These are phyloP conservation scores for Rhopalosiphum nymphaeae DNA, from an alignment of 2,888 invertebrate genomes.

Conservation along the genomic window DNA sequence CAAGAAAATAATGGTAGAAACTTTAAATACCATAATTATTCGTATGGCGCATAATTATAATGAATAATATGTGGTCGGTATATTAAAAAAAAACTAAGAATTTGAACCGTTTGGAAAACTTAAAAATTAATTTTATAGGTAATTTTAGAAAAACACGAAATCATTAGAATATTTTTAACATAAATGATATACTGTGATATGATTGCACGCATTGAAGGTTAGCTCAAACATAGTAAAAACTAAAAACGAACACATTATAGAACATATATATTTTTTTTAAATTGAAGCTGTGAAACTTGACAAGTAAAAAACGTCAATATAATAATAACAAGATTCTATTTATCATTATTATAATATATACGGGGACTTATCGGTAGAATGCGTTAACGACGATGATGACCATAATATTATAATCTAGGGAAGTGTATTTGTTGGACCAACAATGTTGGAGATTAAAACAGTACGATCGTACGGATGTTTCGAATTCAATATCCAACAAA, in stretches of 20 bases:
- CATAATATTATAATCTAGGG: background rate
- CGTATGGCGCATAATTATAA: background rate
- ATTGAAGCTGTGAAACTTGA: background rate
- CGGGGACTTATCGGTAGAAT: background rate
- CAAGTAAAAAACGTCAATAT: background rate
- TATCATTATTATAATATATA: background rate
- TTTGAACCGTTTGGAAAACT: background rate
- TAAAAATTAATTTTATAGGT: background rate
- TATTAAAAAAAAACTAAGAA: too few relatives aligned
- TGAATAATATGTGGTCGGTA: background rate
- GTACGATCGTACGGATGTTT: background rate
- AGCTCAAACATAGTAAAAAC: background rate
- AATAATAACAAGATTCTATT: background rate
- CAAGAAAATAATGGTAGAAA: background rate
- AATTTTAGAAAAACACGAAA: background rate
- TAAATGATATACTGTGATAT: background rate
- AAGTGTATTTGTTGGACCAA: background rate
- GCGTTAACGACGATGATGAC: background rate
- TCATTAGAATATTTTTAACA: background rate
- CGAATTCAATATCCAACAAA: background rate
- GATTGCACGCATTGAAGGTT: background rate
- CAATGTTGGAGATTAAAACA: background rate
- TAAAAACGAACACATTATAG: background rate
- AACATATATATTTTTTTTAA: background rate
- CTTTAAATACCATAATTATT: background rate